Conservation (phyloP, 1,140 invertebrate species). For the Trichonephila clavipes region DNA sequence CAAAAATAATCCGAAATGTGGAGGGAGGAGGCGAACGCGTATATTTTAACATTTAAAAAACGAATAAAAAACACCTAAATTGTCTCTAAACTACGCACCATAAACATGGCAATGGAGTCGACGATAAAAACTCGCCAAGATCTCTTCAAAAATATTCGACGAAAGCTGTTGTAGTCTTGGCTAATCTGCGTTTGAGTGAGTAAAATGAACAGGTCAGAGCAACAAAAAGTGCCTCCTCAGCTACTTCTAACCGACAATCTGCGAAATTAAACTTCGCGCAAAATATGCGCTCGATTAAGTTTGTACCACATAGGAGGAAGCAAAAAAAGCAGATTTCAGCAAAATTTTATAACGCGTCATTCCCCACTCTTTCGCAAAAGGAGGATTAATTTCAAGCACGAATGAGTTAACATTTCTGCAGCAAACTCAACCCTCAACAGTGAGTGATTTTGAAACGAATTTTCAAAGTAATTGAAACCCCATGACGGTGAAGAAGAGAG, state of each 20-base stretch:
- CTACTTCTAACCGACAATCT: constrained; percentile 43
- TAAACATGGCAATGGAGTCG: neutral
- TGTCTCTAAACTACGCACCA: constrained; percentile 13
- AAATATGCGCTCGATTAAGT: constrained; percentile 66
- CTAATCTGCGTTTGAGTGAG: constrained; percentile 17
- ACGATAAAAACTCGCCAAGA: neutral
- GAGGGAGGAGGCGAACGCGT: neutral
- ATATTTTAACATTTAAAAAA: too few species aligned
- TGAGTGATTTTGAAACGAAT: neutral
- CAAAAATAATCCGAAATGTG: too few species aligned
- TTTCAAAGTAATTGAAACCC: constrained; percentile 30
- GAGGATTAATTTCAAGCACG: constrained; percentile 50
- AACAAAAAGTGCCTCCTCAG: constrained; percentile 35
- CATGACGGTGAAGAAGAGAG: neutral
- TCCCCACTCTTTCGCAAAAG: neutral
- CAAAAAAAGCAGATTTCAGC: constrained; percentile 63
- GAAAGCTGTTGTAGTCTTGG: neutral
- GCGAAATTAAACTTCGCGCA: constrained; percentile 61
- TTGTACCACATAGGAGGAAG: neutral
- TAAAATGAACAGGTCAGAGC: neutral
- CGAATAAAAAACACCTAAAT: neutral
- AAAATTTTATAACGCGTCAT: constrained; percentile 72
- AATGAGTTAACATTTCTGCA: constrained; percentile 19
- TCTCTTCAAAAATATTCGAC: neutral
- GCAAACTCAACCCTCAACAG: neutral